These are phyloP conservation scores for Diaperis boleti DNA, from an alignment of 2,888 invertebrate genomes.

Conservation along the genomic window DNA sequence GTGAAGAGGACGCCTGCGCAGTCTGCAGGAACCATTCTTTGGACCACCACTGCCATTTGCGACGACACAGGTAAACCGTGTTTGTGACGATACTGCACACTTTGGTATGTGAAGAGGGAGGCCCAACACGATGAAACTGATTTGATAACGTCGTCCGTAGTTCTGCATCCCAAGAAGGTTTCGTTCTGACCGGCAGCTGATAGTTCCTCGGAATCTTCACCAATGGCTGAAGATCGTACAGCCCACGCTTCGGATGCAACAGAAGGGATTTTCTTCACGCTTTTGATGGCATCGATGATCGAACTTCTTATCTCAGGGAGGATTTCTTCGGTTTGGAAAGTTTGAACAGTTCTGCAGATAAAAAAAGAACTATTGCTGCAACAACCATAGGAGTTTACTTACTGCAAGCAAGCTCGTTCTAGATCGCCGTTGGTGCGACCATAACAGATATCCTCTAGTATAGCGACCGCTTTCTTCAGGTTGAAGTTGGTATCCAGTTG, in stretches of 20 bases:
- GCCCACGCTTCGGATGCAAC: conserved; percentile 2
- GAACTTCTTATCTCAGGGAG: conserved; percentile 60
- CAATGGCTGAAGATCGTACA: conserved; percentile 68
- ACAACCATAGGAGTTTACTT: conserved; percentile 47
- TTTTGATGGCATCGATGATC: conserved; percentile 45
- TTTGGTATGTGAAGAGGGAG: conserved; percentile 81
- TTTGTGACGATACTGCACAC: conserved; percentile 83
- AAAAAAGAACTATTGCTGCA: conserved; percentile 10
- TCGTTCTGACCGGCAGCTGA: conserved; percentile 90
- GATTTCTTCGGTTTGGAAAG: conserved; percentile 60
- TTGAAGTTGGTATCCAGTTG: conserved; percentile 69
- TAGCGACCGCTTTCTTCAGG: conserved; percentile 67
- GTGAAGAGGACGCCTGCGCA: conserved; percentile 87
- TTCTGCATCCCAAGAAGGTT: conserved; percentile 78
- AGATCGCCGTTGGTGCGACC: conserved; percentile 68
- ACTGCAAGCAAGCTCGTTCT: conserved; percentile 69
- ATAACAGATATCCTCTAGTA: conserved; percentile 69
- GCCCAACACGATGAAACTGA: conserved; percentile 84
- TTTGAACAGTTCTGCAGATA: conserved; percentile 65
- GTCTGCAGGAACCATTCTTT: conserved; percentile 79
- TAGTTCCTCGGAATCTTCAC: conserved; percentile 83
- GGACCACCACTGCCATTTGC: conserved; percentile 85
- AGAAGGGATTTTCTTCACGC: background rate
- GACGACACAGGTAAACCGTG: conserved; percentile 77
- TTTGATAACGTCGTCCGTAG: conserved; percentile 68